Conservation (phyloP, 2,797 vertebrate genomes). For the Distichodus sexfasciatus region DNA sequence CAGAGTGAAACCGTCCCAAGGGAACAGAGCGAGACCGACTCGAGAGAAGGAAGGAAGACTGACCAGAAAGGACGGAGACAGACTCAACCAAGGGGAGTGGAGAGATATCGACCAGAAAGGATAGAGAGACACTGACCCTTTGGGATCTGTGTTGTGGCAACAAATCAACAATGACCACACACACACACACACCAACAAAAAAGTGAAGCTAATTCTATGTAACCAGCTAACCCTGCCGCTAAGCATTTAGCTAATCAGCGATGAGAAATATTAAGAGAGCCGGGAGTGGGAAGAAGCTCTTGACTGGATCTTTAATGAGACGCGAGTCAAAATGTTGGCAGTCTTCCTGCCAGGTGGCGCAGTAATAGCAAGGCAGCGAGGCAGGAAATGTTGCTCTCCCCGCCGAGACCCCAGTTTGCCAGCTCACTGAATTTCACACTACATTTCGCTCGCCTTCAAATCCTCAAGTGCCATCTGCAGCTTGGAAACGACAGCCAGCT, state of each 20-base stretch:
- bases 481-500: conserved; percentile 1
- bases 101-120: no score
- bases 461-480: conserved; percentile 23
- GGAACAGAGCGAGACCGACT: no score
- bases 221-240: background rate
- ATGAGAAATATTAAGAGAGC: background rate
- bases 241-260: background rate
- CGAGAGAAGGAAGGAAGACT: no score
- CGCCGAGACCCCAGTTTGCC: conserved; percentile 12
- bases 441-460: conserved; percentile 21
- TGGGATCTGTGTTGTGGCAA: no score
- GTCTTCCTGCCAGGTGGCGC: background rate
- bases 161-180: background rate
- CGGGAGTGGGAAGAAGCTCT: no score
- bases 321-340: background rate
- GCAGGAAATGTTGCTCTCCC: conserved; percentile 16
- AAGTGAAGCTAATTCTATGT: background rate
- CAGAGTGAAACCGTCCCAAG: no score
- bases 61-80: no score
- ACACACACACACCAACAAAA: background rate
- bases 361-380: background rate
- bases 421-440: conserved; percentile 30
- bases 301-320: conserved; percentile 5
- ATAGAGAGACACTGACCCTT: no score
- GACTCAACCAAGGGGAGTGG: no score